Conservation (phyloP, 2,888 invertebrate species). For the Cremastobaeus sp. region DNA sequence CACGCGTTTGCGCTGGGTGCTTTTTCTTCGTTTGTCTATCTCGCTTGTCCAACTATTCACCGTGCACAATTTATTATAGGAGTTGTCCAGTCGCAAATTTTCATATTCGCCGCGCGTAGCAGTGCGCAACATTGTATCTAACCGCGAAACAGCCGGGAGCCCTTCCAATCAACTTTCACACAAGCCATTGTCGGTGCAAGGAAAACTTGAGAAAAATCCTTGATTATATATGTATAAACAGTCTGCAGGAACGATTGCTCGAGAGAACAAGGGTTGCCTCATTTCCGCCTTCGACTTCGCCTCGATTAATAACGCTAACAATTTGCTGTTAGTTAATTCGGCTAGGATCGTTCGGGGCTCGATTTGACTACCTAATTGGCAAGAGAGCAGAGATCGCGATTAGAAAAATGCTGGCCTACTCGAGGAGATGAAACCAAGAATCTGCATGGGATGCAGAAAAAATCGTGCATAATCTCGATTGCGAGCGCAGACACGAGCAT, state of each 20-base stretch:
- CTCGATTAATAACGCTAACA: too few species aligned
- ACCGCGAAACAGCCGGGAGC: conserved; percentile 27
- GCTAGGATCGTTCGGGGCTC: not conserved
- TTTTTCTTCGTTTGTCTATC: not conserved
- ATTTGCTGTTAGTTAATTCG: too few species aligned
- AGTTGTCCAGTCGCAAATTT: conserved; percentile 2
- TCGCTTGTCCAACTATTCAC: too few species aligned
- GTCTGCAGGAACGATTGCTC: too few species aligned
- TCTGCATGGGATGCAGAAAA: conserved; percentile 18
- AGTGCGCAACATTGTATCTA: conserved; percentile 1
- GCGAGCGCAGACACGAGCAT: conserved; percentile 47
- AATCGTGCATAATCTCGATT: conserved; percentile 57
- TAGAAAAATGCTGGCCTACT: conserved; percentile 4
- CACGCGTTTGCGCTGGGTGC: not conserved
- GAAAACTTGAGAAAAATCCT: conserved; percentile 11
- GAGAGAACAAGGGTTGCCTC: too few species aligned
- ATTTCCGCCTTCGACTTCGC: too few species aligned
- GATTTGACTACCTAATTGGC: not conserved
- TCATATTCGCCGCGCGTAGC: conserved; percentile 2
- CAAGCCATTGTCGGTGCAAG: conserved; percentile 26
- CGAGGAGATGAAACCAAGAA: conserved; percentile 13
- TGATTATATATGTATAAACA: not conserved
- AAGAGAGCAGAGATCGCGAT: too few species aligned
- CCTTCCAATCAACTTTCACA: conserved; percentile 47
- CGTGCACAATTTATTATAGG: conserved; percentile 17